These are phyloP conservation scores for Portunus trituberculatus DNA, from an alignment of 1,140 invertebrate species.

Conservation along the genomic window DNA sequence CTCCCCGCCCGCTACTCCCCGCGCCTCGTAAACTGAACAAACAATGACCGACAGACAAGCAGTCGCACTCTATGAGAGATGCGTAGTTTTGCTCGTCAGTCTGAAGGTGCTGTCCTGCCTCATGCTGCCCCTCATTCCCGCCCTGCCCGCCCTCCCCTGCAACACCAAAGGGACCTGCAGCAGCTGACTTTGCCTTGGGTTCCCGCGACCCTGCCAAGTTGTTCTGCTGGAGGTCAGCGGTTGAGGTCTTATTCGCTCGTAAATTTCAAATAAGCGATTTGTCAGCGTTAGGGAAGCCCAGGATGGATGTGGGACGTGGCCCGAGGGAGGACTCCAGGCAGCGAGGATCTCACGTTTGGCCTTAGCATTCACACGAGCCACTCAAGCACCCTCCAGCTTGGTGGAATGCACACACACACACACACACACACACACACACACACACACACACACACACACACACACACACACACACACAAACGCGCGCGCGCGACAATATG, in stretches of 20 bases:
- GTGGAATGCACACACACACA: not conserved
- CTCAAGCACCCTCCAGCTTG: not conserved
- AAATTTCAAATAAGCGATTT: constrained; percentile 16
- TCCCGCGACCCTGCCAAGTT: constrained; percentile 7
- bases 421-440: not conserved
- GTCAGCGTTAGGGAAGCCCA: not conserved
- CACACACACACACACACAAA: no score
- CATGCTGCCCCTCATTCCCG: not conserved
- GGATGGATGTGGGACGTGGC: constrained; percentile 8
- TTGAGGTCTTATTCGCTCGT: not conserved
- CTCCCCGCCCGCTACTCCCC: not conserved
- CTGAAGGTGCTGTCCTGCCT: not conserved
- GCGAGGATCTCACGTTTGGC: not conserved
- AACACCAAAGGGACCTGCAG: not conserved
- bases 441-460: no score
- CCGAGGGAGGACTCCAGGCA: not conserved
- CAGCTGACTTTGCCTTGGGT: not conserved
- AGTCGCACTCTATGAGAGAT: not conserved
- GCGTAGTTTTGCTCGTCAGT: not conserved
- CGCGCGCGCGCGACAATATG: not conserved
- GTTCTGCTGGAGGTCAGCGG: not conserved
- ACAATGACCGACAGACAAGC: constrained; percentile 16
- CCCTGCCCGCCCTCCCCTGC: not conserved
- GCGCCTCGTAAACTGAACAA: constrained; percentile 2
- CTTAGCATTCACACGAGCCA: not conserved